Evolutionary conservation across 2,797 vertebrate genomes (phyloP).

Genomic region (Poecilia gillii): DNA sequence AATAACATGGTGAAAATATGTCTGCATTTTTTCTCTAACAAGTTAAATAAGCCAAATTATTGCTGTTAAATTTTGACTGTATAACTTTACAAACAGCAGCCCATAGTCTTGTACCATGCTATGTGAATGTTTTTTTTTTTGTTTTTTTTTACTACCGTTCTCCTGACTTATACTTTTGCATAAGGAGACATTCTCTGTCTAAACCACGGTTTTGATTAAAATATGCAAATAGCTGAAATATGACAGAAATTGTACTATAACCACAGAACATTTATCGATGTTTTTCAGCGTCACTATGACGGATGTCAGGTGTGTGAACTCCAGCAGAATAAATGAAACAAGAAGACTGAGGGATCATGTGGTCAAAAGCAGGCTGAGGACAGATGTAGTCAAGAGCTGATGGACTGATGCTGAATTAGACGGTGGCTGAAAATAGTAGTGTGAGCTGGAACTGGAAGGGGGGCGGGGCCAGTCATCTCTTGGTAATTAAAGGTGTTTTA

Average conservation of each 20-base stretch:
- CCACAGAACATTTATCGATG: not conserved
- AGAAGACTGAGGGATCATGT: too few relatives aligned
- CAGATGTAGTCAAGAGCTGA: not conserved
- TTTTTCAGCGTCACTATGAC: too few relatives aligned
- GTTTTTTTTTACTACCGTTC: too few relatives aligned
- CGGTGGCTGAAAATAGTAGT: conserved; percentile 62
- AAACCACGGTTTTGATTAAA: not conserved
- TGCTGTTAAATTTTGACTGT: too few relatives aligned
- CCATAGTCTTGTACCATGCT: not conserved
- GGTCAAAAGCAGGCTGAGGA: not conserved
- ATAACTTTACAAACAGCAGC: too few relatives aligned
- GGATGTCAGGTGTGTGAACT: not conserved
- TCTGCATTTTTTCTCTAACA: too few relatives aligned
- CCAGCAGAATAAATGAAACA: not conserved
- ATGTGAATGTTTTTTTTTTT: not conserved
- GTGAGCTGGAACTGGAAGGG: conserved; percentile 20
- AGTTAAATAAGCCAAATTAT: too few relatives aligned
- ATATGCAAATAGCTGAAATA: not conserved
- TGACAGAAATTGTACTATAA: not conserved
- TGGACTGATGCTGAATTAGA: not conserved
- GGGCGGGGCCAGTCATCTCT: conserved; percentile 47
- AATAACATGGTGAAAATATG: too few relatives aligned
- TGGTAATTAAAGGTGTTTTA: conserved; percentile 80
- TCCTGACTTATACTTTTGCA: not conserved
- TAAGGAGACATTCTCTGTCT: not conserved